Conservation (phyloP, 2,888 invertebrate genomes). For the Cosmia pyralina region DNA sequence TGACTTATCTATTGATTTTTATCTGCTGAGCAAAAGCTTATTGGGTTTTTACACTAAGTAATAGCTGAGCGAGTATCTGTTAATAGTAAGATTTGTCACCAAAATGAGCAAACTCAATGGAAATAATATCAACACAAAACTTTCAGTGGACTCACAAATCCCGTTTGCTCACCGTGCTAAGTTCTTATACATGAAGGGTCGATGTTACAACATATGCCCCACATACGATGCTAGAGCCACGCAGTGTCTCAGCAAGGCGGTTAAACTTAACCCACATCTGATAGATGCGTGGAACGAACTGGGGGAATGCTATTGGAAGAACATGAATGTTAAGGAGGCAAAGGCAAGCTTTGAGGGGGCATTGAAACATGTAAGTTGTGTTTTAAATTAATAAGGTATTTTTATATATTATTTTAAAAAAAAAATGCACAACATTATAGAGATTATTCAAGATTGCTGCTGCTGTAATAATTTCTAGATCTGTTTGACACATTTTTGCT, state of each 20-base stretch:
- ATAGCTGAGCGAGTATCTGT: not conserved
- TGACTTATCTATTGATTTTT: not conserved
- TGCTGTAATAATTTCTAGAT: not conserved
- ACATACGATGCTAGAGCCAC: conserved; percentile 93
- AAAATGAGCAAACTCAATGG: not conserved
- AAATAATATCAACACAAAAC: not conserved
- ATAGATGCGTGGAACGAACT: conserved; percentile 97
- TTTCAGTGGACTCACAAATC: conserved; percentile 77
- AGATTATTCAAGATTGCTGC: not conserved
- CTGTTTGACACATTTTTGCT: not conserved
- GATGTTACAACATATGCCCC: conserved; percentile 93
- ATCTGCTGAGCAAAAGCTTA: not conserved
- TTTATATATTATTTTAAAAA: no score
- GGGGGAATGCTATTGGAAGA: conserved; percentile 97
- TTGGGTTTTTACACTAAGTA: not conserved
- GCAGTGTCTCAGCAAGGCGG: conserved; percentile 94
- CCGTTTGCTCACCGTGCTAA: conserved; percentile 84
- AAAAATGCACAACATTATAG: not conserved
- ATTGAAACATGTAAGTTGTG: conserved; percentile 91
- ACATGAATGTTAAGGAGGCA: conserved; percentile 94
- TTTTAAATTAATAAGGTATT: no score
- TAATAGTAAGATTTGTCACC: not conserved
- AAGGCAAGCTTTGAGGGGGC: conserved; percentile 95
- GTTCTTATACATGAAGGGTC: conserved; percentile 93
- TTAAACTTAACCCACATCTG: conserved; percentile 95